phyloP scores from a whole-genome alignment of 2,113 vertebrate genomes.

The Crotalus horridus region DNA sequence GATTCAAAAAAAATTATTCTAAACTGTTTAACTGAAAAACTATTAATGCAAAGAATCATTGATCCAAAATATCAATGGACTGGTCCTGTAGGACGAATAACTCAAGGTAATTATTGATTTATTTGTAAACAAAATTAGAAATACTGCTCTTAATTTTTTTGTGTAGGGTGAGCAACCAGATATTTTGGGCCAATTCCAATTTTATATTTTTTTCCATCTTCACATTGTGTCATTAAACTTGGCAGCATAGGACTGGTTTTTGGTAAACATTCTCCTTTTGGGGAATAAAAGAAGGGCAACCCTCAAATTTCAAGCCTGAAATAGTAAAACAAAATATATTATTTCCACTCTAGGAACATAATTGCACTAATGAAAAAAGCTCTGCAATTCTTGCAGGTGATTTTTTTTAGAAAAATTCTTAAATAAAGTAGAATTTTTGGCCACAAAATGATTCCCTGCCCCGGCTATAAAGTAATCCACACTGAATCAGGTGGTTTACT shows the following conservation, averaged over 20 bases:
- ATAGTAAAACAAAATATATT: too few relatives aligned
- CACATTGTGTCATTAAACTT: background rate
- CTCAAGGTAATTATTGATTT: conserved; percentile 18
- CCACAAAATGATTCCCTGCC: background rate
- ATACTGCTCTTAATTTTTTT: background rate
- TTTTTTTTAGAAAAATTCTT: too few relatives aligned
- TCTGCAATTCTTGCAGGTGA: background rate
- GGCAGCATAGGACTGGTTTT: background rate
- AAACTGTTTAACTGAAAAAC: conserved; percentile 32
- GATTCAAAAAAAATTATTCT: conserved; percentile 23
- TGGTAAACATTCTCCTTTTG: too few relatives aligned
- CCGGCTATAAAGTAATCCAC: background rate
- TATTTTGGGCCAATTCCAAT: background rate
- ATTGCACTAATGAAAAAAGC: too few relatives aligned
- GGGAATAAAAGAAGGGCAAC: background rate
- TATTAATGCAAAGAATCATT: conserved; percentile 24
- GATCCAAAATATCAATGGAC: conserved; percentile 31
- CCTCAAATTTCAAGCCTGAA: too few relatives aligned
- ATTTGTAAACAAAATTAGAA: background rate
- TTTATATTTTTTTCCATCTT: too few relatives aligned
- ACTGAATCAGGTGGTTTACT: too few relatives aligned
- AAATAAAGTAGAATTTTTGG: background rate
- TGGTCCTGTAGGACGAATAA: conserved; percentile 23
- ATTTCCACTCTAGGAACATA: too few relatives aligned
- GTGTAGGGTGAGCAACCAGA: background rate